phyloP scores from a whole-genome alignment of 2,797 vertebrate species.

The Lepidocolaptes lacrymiger region DNA sequence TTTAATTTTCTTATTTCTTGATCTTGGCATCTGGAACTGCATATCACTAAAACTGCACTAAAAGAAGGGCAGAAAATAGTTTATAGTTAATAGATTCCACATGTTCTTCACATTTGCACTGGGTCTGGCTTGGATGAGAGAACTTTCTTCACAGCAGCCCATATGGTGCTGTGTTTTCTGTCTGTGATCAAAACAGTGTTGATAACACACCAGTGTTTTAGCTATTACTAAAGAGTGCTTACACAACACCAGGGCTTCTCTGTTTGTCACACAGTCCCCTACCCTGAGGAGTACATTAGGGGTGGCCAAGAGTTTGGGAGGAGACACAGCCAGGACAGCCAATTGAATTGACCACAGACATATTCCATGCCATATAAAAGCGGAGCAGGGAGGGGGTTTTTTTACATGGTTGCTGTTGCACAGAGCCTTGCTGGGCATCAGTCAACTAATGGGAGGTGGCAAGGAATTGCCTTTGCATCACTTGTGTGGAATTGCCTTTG shows the following conservation, averaged over 20 bases:
- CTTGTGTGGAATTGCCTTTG: background rate
- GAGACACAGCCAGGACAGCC: background rate
- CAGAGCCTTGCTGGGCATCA: background rate
- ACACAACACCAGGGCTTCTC: background rate
- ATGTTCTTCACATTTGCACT: background rate
- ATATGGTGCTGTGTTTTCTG: background rate
- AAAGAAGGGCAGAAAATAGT: background rate
- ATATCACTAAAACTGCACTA: background rate
- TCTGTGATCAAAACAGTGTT: background rate
- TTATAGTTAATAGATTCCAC: background rate
- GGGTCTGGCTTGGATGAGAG: background rate
- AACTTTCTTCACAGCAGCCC: background rate
- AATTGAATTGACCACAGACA: fast-evolving
- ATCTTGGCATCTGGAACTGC: background rate
- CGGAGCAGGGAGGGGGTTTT: background rate
- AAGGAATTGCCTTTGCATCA: background rate
- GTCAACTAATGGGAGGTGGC: background rate
- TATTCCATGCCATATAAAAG: background rate
- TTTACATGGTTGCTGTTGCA: background rate
- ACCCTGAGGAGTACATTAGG: fast-evolving
- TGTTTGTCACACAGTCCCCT: background rate
- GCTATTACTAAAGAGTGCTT: background rate
- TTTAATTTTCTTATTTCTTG: background rate
- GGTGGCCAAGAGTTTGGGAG: background rate
- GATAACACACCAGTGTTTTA: fast-evolving